Base-by-base conservation (phyloP, 2,888 invertebrate genomes). In the Dryocosmus kuriphilus region DNA sequence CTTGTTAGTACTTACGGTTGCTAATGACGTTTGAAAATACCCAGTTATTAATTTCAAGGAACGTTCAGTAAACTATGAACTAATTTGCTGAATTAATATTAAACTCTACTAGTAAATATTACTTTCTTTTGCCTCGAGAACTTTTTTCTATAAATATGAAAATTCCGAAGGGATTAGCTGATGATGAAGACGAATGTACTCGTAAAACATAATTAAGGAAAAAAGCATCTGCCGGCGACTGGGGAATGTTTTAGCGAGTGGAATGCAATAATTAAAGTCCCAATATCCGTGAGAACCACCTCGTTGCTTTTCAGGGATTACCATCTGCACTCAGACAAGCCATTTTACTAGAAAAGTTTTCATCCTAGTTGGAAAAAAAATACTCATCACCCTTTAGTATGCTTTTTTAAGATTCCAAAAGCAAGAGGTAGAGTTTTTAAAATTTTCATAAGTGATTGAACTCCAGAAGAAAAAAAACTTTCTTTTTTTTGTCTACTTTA, bases 281-380 rank as follows among this genome's bases (percentile, higher is more conserved):
- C 63, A 77, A 80, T 79, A 76, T 80, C 77, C 77, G 78, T 77
- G 79, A 79, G 77, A 79, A 80, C 79, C 55, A 51, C 61, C 77
- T 77, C 78, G 63, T 76, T 79, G 77, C 77, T 77, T 80, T 80
- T 74, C 78, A 75, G 30, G 77, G 76, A 77, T 79, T 79, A 79
- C 75, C 62, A 19, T 35, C 65, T 77, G 62, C 74, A 79, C 77
- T 80, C 67, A 46, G 65, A 51, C 55, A 74, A 67, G 74, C 76
- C 63, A 80, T 75, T 67, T 65, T 55, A 75, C 61, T 73, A 75
- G 73, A 74, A 77, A 78, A 75, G 63, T 75, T 75, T 65, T 61
- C 22, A 77, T 61, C 63, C 60, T 76, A 51, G 74, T 75, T 75
- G 65, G 75, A 80, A 76, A 80, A 78, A 74, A 74, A 27, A 55